Evolutionary conservation across 2,113 vertebrate genomes (phyloP).

Genomic region (Campylorhamphus procurvoides): DNA sequence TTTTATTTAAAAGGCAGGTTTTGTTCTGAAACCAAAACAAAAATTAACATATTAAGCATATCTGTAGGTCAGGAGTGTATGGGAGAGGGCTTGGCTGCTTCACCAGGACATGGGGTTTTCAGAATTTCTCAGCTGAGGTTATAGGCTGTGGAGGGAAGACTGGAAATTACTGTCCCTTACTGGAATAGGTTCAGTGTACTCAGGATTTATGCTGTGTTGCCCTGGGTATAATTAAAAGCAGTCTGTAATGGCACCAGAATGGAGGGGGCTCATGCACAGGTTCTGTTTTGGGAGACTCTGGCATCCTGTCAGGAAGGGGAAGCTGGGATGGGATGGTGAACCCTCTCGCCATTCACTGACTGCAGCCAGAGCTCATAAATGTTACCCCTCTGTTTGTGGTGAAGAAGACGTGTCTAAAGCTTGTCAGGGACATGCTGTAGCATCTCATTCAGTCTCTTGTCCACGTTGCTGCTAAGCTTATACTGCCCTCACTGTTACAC

Average conservation of each 20-base stretch:
- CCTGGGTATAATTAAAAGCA: background rate
- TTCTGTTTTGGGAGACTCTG: background rate
- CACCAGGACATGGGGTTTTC: background rate
- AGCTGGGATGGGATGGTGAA: background rate
- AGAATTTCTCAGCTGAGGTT: background rate
- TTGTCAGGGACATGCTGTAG: background rate
- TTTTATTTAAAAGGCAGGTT: conserved; percentile 78
- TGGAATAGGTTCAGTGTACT: background rate
- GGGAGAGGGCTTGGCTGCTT: conserved; percentile 39
- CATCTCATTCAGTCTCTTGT: background rate
- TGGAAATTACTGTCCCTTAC: background rate
- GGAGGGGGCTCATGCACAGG: background rate
- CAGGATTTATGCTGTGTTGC: background rate
- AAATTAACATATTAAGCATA: conserved; percentile 79
- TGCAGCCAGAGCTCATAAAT: accelerated
- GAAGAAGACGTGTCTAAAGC: background rate
- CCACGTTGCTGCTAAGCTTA: accelerated
- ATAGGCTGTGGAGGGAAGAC: background rate
- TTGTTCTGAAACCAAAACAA: conserved; percentile 80
- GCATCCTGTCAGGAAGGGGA: background rate
- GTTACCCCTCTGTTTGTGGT: background rate
- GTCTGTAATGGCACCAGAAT: background rate
- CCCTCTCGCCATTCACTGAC: accelerated
- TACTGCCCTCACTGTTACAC: background rate
- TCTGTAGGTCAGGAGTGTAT: conserved; percentile 67